Evolutionary conservation across 2,888 invertebrate species (phyloP), one percentile per base, ranked within the genome.

Genomic region (Eueremaeus valkanovi): DNA sequence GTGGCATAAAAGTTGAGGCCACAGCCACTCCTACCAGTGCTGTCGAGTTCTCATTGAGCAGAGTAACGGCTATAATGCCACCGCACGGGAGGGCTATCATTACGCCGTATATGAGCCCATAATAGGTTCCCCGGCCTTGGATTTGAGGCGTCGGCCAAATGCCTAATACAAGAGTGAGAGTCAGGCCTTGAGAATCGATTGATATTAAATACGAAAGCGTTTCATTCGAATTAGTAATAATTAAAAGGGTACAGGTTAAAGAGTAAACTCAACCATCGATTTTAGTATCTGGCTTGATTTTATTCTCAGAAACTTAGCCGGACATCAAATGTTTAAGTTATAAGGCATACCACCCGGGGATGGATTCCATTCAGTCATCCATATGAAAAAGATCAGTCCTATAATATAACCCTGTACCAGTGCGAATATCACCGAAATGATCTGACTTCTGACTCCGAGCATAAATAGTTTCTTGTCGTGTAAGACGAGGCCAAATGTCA

Each of bases 401-500:
- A 72, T 75, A 5, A 75, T 18, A 42, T 27, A 76, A 1, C 76
- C 76, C 49, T 89, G 87, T 8, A 88, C 78, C 3, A 90, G 84
- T 61, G 90, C 89, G 24, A 90, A 81, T 72, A 87, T 84, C 55
- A 92, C 85, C 0, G 91, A 90, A 72, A 90, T 83, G 9, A 90
- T 80, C 81, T 90, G 91, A 78, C 89, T 89, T 42, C 85, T 84
- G 33, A 91, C 83, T 0, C 91, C 91, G 79, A 89, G 85, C 72
- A 85, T 86, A 78, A 88, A 86, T 9, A 92, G 84, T 0, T 87
- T 85, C 31, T 85, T 83, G 81, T 91, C 90, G 74, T 87, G 84
- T 29, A 91, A 89, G 0, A 89, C 89, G 1, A 88, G 87, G 0
- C 91, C 91, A 81, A 92, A 88, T 0, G 90, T 90, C 5, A 88